A percentile compares a stretch with the other conserved stretches of the same genome.
Conservation (phyloP, 2,797 vertebrate genomes). For the Sorex maritimensis region DNA sequence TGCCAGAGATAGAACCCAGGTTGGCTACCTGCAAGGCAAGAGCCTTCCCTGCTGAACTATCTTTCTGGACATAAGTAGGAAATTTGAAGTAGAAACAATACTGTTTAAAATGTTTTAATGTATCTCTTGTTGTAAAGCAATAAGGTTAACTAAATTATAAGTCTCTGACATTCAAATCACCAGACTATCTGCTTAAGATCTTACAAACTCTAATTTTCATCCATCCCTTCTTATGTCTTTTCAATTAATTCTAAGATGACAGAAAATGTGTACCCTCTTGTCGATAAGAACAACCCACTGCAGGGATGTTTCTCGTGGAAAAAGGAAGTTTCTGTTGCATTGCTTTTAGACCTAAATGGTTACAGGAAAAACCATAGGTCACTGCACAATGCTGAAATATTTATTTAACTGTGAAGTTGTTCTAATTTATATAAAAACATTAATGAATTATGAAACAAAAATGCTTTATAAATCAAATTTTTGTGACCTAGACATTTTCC, state of each 20-base stretch:
- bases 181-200: constrained; percentile 33
- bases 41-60: too few relatives aligned
- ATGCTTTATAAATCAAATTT: constrained; percentile 35
- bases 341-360: constrained; percentile 84
- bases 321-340: constrained; percentile 87
- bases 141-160: constrained; percentile 55
- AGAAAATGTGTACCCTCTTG: constrained; percentile 82
- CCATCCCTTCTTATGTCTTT: neutral
- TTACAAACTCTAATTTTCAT: constrained; percentile 31
- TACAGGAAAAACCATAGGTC: constrained; percentile 85
- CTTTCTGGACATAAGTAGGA: too few relatives aligned
- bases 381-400: constrained; percentile 84
- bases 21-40: too few relatives aligned
- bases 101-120: neutral
- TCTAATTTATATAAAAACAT: constrained; percentile 69
- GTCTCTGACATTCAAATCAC: constrained; percentile 48
- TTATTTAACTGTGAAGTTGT: constrained; percentile 39
- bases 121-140: constrained; percentile 62
- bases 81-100: constrained; percentile 47
- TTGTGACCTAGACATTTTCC: constrained; percentile 36
- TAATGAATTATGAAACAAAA: constrained; percentile 51
- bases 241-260: neutral
- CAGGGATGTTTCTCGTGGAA: constrained; percentile 87
- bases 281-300: constrained; percentile 87
- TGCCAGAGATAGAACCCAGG: too few relatives aligned